Evolutionary conservation across 2,888 invertebrate species (phyloP).

Genomic region (Prenolepis imparis): DNA sequence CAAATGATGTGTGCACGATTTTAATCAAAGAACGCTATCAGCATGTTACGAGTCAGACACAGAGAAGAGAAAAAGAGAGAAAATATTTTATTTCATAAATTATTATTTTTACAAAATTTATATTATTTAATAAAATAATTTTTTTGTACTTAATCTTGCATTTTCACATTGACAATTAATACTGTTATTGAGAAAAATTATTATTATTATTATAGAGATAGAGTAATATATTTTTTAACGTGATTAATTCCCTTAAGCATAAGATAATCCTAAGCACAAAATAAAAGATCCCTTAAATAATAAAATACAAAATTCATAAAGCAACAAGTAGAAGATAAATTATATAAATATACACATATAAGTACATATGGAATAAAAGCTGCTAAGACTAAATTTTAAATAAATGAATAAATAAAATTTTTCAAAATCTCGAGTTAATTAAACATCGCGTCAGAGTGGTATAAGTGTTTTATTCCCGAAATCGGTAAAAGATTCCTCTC

Average conservation of each 20-base stretch:
- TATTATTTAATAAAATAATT: too few species aligned
- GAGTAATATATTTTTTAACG: too few species aligned
- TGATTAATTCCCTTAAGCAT: neutral
- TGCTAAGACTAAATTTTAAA: neutral
- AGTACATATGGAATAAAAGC: too few species aligned
- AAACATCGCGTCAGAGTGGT: neutral
- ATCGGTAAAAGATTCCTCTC: constrained; percentile 29
- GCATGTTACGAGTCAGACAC: neutral
- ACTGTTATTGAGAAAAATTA: neutral
- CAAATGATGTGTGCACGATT: constrained; percentile 29
- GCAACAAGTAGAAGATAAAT: too few species aligned
- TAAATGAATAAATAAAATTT: neutral
- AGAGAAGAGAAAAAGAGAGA: neutral
- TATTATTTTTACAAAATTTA: too few species aligned
- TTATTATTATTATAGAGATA: neutral
- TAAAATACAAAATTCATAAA: too few species aligned
- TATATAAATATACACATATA: too few species aligned
- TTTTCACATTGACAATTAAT: neutral
- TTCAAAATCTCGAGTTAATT: neutral
- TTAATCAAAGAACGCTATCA: constrained; percentile 1
- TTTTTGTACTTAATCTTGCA: neutral
- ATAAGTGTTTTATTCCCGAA: constrained; percentile 28
- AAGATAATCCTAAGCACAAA: too few species aligned
- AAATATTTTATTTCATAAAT: neutral
- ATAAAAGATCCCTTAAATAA: too few species aligned